Conservation (phyloP, 2,113 vertebrate species). For the Himantopus leucocephalus region DNA sequence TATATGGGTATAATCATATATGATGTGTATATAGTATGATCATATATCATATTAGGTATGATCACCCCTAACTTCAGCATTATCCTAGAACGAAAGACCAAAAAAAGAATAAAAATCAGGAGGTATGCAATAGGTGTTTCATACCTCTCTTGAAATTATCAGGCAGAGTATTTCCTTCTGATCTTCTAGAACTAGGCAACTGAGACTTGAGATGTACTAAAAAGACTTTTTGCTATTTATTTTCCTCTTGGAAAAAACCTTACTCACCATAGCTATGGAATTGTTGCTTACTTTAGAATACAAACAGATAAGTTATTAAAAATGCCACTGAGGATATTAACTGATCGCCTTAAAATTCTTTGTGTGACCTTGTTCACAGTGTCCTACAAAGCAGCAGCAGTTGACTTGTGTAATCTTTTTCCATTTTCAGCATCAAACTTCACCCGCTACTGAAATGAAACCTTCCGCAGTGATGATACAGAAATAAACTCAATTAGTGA, state of each 20-base stretch:
- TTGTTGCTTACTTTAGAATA: neutral
- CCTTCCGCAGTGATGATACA: neutral
- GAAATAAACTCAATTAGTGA: slow-evolving; percentile 51
- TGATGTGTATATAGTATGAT: rapidly evolving
- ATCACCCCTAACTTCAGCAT: neutral
- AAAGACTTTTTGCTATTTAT: neutral
- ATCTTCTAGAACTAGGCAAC: neutral
- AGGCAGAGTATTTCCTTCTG: neutral
- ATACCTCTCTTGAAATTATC: neutral
- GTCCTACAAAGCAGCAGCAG: slow-evolving; percentile 39
- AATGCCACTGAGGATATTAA: neutral
- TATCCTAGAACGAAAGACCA: neutral
- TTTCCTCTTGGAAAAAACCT: neutral
- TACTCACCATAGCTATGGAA: neutral
- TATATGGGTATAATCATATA: neutral
- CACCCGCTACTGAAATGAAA: neutral
- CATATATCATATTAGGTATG: rapidly evolving
- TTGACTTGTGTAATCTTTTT: slow-evolving; percentile 47
- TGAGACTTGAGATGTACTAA: neutral
- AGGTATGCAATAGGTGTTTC: neutral
- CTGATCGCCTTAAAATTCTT: neutral
- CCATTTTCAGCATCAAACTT: slow-evolving; percentile 61
- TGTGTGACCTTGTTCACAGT: neutral
- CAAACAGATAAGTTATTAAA: neutral
- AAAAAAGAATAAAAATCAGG: neutral